Conservation (phyloP, 1,140 invertebrate species). For the Bathynomus jamesi region DNA sequence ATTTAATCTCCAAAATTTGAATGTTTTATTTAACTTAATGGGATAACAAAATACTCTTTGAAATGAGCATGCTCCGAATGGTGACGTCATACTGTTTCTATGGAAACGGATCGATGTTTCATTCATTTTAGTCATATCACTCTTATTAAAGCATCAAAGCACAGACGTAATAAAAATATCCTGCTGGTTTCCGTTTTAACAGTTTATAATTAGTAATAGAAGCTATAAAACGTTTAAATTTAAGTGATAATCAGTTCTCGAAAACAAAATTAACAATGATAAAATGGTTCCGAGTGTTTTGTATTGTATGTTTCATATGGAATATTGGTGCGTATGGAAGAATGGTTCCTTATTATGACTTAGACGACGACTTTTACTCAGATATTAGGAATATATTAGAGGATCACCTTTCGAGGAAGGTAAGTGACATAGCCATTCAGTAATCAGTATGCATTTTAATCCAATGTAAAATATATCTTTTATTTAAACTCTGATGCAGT, state of each 20-base stretch:
- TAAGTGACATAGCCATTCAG: too few relatives aligned
- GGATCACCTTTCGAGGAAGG: neutral
- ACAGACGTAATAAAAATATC: neutral
- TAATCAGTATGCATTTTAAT: too few relatives aligned
- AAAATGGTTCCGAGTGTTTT: neutral
- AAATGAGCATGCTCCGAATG: neutral
- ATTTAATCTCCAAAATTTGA: too few relatives aligned
- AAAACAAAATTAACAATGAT: neutral
- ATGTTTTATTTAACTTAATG: too few relatives aligned
- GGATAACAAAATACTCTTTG: too few relatives aligned
- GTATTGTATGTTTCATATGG: neutral
- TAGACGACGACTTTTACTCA: neutral
- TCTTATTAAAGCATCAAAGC: too few relatives aligned
- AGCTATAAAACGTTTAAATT: neutral
- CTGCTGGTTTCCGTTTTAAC: neutral
- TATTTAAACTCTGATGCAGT: too few relatives aligned
- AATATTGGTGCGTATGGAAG: neutral
- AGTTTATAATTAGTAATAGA: neutral
- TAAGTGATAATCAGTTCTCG: neutral
- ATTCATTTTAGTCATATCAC: too few relatives aligned
- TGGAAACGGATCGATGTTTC: neutral
- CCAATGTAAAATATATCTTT: too few relatives aligned
- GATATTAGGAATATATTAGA: neutral
- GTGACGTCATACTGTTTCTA: neutral
- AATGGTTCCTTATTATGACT: neutral